Evolutionary conservation across 1,140 invertebrate genomes (phyloP).

Genomic region (Drosophila sulfurigaster): DNA sequence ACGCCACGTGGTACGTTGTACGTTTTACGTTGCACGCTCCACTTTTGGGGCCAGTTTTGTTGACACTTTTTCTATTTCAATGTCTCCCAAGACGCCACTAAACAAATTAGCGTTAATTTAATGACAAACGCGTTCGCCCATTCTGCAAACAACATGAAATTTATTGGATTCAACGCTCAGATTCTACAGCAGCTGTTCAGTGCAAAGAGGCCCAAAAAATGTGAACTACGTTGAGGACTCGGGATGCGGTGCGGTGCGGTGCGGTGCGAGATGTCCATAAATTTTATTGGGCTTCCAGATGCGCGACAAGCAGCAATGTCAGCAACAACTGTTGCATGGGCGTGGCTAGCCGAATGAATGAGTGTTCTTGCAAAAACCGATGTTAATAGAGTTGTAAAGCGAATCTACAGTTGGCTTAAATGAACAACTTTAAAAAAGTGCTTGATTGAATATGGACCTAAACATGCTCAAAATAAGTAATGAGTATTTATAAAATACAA

Average conservation of each 20-base stretch:
- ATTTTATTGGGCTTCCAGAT: slow-evolving; percentile 72
- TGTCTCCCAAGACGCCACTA: slow-evolving; percentile 81
- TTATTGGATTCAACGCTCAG: slow-evolving; percentile 57
- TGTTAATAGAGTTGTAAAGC: slow-evolving; percentile 34
- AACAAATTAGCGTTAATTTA: slow-evolving; percentile 84
- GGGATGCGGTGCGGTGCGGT: neutral
- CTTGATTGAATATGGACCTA: neutral
- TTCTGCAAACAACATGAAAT: slow-evolving; percentile 57
- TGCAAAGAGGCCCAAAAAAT: slow-evolving; percentile 35
- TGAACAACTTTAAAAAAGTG: neutral
- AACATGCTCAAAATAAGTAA: neutral
- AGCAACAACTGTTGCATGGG: slow-evolving; percentile 76
- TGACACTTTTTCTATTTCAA: slow-evolving; percentile 62
- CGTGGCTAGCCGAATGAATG: slow-evolving; percentile 54
- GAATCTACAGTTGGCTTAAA: slow-evolving; percentile 9
- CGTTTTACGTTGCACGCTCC: neutral
- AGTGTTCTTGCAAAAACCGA: neutral
- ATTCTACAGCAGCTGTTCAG: slow-evolving; percentile 41
- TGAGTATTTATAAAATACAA: neutral
- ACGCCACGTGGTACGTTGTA: slow-evolving; percentile 28
- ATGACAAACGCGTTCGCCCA: slow-evolving; percentile 73
- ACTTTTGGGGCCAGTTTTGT: slow-evolving; percentile 20
- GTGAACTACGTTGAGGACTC: slow-evolving; percentile 20
- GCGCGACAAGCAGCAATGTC: slow-evolving; percentile 59
- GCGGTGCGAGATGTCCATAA: slow-evolving; percentile 52